A percentile compares a stretch with the other conserved stretches of the same genome.
These are phyloP conservation scores for Parazoanthus atlanticus DNA, from an alignment of 92 coral and sea anemone genomes.

Conservation along the genomic window DNA sequence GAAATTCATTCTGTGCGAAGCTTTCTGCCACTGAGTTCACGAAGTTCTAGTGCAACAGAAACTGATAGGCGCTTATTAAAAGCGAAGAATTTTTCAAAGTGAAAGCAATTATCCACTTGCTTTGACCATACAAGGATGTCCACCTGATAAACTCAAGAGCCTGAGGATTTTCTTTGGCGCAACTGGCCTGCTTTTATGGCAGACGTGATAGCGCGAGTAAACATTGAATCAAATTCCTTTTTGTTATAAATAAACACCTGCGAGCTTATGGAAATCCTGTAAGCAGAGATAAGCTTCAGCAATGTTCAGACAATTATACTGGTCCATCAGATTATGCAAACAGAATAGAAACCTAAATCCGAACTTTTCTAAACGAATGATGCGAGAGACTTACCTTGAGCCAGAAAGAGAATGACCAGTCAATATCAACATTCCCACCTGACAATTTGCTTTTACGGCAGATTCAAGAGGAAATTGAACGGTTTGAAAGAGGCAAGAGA, in stretches of 20 bases:
- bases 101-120: neutral
- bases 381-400: neutral
- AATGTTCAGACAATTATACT: neutral
- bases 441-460: neutral
- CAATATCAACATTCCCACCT: neutral
- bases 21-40: slow-evolving; percentile 9
- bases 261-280: neutral
- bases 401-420: neutral
- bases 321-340: neutral
- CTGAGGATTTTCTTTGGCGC: neutral
- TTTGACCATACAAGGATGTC: slow-evolving; percentile 25
- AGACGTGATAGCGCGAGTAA: neutral
- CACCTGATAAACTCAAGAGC: neutral
- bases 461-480: neutral
- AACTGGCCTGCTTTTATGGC: slow-evolving; percentile 25
- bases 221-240: slow-evolving; percentile 5
- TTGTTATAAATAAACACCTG: slow-evolving; percentile 4
- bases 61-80: neutral
- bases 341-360: neutral
- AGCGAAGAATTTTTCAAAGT: neutral
- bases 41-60: neutral
- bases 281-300: neutral
- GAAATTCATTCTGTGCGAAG: slow-evolving; percentile 6
- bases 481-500: neutral
- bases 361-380: neutral